Base-by-base conservation (phyloP, 2,113 vertebrate species). In the Colistium nudipinnis region DNA sequence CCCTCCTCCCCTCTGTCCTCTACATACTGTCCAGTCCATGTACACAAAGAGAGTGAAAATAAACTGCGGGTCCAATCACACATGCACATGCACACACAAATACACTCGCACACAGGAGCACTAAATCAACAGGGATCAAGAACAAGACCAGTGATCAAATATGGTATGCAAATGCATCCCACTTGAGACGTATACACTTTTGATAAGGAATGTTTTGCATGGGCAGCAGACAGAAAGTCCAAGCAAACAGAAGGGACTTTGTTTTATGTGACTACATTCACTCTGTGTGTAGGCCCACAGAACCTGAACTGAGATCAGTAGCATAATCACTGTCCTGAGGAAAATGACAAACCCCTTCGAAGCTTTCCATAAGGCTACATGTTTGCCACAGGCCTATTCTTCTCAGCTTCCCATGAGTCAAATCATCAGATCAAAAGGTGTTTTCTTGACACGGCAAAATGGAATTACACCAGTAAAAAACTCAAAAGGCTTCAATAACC, bases 1-100 rank as follows among this genome's bases (percentile, higher is more conserved):
- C 86, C 90, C 82, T 73, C 66, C 74, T 68, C 78, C 78, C 74
- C 65, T 78, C 75, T 72, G 68, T 84, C 84, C 76, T 81, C 75
- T 59, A 70, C 88, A 83, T 88, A 88, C 80, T 73, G 84, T 84
- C 70, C 76, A 66, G 70, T 77, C 84, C 85, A 83, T 76, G 79
- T 89, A 91, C 77, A 91, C 82, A 87, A 84, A 87, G 69, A 80
- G 74, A 89, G 77, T 51, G 62, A 85, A 90, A 93, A 91, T 92
- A 92, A 92, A 89, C 89, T 62, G 44, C 54, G 77, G 66, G 41
- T 48, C 54, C 68, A 70, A 70, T 65, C 70, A 49, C 52, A 60
- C 36, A 45, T 39, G 43, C 47, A 62, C 52, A 59, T 39, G 79
- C 53, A 75, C 59, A 78, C 44, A 79, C 48, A 80, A 39, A 79